Conservation (phyloP, 2,797 vertebrate genomes). For the Acanthopagrus latus region DNA sequence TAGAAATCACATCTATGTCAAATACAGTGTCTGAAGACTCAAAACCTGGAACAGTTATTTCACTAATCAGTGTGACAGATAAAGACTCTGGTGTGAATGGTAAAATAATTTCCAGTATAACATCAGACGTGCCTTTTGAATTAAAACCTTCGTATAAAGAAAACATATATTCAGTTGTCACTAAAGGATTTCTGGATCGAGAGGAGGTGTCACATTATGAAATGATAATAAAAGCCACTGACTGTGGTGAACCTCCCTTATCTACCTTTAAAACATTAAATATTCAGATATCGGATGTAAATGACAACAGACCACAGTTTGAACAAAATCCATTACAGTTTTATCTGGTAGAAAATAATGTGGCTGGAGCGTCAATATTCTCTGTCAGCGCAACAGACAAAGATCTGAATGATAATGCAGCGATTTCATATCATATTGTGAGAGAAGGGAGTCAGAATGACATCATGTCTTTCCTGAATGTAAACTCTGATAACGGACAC, state of each 20-base stretch:
- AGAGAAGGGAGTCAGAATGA: conserved; percentile 47
- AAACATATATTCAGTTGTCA: conserved; percentile 70
- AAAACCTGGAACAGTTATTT: conserved; percentile 68
- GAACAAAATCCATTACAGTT: conserved; percentile 60
- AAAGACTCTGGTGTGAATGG: conserved; percentile 67
- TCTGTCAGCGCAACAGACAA: conserved; percentile 73
- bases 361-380: conserved; percentile 68
- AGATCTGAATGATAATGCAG: conserved; percentile 75
- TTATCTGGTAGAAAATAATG: conserved; percentile 81
- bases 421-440: conserved; percentile 60
- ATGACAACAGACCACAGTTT: conserved; percentile 80
- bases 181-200: conserved; percentile 73
- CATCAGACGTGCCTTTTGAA: conserved; percentile 56
- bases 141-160: conserved; percentile 66
- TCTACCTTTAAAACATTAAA: conserved; percentile 67
- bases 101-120: conserved; percentile 43
- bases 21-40: conserved; percentile 68
- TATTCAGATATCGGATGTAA: conserved; percentile 76
- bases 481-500: conserved; percentile 84
- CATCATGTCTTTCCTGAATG: conserved; percentile 64
- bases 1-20: conserved; percentile 76
- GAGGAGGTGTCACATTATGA: conserved; percentile 80
- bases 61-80: conserved; percentile 62
- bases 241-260: conserved; percentile 83
- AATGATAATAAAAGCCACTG: conserved; percentile 81